Evolutionary conservation across 2,888 invertebrate genomes (phyloP).

Genomic region (Oconnorella tubifera): DNA sequence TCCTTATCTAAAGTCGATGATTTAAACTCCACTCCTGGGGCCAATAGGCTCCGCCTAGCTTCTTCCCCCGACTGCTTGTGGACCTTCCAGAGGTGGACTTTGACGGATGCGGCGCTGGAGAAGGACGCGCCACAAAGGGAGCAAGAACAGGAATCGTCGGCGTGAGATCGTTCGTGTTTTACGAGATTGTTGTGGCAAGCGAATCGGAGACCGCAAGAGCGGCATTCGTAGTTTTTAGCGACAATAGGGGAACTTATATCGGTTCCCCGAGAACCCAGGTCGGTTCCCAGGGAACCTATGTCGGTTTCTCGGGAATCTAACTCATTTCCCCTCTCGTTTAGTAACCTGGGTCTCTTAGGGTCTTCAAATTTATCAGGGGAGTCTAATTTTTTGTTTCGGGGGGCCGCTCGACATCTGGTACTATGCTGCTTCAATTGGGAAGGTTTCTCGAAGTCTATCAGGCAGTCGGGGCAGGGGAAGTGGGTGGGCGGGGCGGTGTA

Average conservation of each 20-base stretch:
- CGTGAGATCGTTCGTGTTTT: conserved; percentile 18
- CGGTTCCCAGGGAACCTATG: no score
- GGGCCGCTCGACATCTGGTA: background rate
- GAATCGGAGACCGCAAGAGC: conserved; percentile 9
- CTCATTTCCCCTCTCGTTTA: no score
- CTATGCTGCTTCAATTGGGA: conserved; percentile 3
- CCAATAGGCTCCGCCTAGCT: background rate
- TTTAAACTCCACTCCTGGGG: background rate
- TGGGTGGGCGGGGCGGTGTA: background rate
- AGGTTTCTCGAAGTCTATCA: background rate
- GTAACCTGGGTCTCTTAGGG: no score
- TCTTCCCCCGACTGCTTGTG: conserved; percentile 11
- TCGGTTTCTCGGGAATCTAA: no score
- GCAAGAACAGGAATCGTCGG: conserved; percentile 13
- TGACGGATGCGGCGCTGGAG: conserved; percentile 14
- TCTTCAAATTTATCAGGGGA: no score
- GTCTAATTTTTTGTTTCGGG: no score
- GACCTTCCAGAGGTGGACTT: conserved; percentile 22
- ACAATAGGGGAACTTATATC: background rate
- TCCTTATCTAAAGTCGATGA: background rate
- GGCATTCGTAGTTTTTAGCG: conserved; percentile 13
- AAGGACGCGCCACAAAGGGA: conserved; percentile 16
- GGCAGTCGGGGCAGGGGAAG: conserved; percentile 7
- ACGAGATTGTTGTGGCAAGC: conserved; percentile 15
- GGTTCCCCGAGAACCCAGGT: no score